Base-by-base conservation (phyloP, 2,113 vertebrate species). In the Canis aureus region DNA sequence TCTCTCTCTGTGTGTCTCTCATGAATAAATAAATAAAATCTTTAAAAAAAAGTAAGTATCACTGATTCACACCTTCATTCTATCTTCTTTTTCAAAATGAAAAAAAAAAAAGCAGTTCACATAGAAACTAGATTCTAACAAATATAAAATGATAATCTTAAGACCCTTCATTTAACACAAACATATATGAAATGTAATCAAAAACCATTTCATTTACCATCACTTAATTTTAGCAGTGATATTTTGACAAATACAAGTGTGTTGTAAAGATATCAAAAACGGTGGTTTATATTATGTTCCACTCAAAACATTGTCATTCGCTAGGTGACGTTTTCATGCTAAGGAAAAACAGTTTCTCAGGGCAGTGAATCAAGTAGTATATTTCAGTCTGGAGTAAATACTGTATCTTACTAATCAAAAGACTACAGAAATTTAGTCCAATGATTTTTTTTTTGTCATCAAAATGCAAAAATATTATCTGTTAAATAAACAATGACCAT, bases 181-280 rank as follows among this genome's bases (percentile, higher is more conserved):
- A 95, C 35, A 69, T 19, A 67, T n/a, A 93, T 89, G 60, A 82
- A 89, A 93, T 57, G n/a, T 2, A 81, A 78, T 83, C 12, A n/a
- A 95, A 94, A 32, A 27, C 93, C 5, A 85, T 76, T 89, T 49
- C 51, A 66, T 35, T 91, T 19, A 74, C 17, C 2, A 73, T 19
- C 25, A 38, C 3, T 89, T 97, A 93, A 69, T 93, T 90, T 89
- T 29, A 59, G 92, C 27, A 97, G 80, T 88, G 19, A 0, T 78
- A 92, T 89, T 95, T 98, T 97, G 62, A 95, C 22, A 93, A 32
- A 38, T 55, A n/a, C 22, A 96, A 86, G 8, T 16, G 19, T 43
- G 10, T 35, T 78, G 0, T 85, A 62, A 83, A 96, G 84, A 73
- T 20, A 80, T 53, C 66, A 96, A 67, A 67, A 82, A 74, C 78